Evolutionary conservation across 64 coral and sea anemone species (phyloP).

Genomic region (Cladopsammia gracilis): DNA sequence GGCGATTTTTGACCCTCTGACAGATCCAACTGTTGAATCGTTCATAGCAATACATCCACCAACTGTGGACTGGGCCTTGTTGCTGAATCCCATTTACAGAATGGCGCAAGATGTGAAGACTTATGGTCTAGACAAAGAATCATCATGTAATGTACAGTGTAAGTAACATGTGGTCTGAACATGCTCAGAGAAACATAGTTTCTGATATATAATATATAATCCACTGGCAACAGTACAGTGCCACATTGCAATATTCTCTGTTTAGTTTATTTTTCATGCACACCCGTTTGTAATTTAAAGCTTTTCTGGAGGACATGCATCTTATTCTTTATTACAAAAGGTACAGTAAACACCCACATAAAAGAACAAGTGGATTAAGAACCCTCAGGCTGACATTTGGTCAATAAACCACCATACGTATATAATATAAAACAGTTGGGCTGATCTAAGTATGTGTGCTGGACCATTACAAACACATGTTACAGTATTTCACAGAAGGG

Average conservation of each 20-base stretch:
- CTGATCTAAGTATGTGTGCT: slow-evolving; percentile 2
- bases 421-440: neutral
- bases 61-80: too few species aligned
- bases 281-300: slow-evolving; percentile 12
- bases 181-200: slow-evolving; percentile 8
- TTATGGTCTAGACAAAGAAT: neutral
- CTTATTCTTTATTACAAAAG: slow-evolving; percentile 13
- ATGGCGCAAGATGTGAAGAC: too few species aligned
- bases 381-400: slow-evolving; percentile 1
- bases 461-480: slow-evolving; percentile 6
- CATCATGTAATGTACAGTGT: neutral
- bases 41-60: neutral
- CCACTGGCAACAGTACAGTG: neutral
- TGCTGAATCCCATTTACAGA: too few species aligned
- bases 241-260: slow-evolving; percentile 7
- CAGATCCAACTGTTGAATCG: slow-evolving; percentile 54
- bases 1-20: slow-evolving; percentile 34
- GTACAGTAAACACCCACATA: neutral
- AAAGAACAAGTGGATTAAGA: neutral
- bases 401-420: neutral
- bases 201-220: slow-evolving; percentile 14
- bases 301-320: slow-evolving; percentile 10
- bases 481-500: slow-evolving; percentile 10
- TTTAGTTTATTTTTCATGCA: neutral
- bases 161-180: slow-evolving; percentile 11